Conservation (phyloP, 2,888 invertebrate genomes). For the Griposia aprilina region DNA sequence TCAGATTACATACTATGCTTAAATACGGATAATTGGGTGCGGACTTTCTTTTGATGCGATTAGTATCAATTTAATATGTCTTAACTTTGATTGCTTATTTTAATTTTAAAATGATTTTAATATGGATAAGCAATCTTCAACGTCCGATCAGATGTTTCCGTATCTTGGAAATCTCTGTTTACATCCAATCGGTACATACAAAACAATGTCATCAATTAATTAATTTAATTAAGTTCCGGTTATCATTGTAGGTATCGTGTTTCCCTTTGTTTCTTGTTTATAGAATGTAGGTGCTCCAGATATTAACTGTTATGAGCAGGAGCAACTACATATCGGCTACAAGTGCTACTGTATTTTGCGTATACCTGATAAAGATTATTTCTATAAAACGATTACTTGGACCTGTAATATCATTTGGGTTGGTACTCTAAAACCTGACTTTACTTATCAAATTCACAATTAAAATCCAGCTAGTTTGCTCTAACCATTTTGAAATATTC, state of each 20-base stretch:
- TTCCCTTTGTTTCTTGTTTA: neutral
- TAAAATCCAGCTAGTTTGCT: neutral
- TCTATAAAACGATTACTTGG: too few species aligned
- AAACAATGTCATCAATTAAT: constrained; percentile 16
- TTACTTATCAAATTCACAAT: neutral
- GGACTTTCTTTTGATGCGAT: constrained; percentile 32
- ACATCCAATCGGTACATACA: neutral
- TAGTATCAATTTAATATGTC: neutral
- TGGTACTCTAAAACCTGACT: neutral
- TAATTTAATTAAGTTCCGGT: constrained; percentile 15
- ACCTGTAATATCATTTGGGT: too few species aligned
- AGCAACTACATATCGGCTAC: neutral
- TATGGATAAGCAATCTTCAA: neutral
- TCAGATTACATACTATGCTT: constrained; percentile 20
- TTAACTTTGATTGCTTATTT: neutral
- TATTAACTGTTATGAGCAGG: neutral
- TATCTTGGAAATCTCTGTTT: neutral
- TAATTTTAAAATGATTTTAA: neutral
- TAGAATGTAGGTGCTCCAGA: neutral
- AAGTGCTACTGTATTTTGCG: neutral
- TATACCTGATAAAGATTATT: neutral
- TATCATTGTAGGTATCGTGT: constrained; percentile 25
- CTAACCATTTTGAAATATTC: neutral
- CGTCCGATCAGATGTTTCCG: neutral
- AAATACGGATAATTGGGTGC: constrained; percentile 4